phyloP scores from a whole-genome alignment of 2,888 invertebrate species.

The Tipula unca region DNA sequence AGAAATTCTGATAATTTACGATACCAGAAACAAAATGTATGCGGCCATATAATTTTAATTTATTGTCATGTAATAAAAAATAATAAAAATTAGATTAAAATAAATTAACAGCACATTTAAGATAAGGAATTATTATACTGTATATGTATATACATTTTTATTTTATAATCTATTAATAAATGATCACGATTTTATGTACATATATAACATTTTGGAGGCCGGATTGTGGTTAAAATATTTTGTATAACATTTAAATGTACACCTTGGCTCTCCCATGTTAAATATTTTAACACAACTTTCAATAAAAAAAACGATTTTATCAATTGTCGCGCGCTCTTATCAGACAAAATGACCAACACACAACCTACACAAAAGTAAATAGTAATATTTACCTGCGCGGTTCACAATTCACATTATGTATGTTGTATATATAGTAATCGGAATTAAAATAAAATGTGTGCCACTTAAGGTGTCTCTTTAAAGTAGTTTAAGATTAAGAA shows the following conservation, averaged over 20 bases:
- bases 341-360: background rate
- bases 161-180: constrained; percentile 3
- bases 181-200: background rate
- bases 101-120: constrained; percentile 14
- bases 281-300: background rate
- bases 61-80: background rate
- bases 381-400: background rate
- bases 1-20: background rate
- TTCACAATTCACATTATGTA: background rate
- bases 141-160: background rate
- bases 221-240: background rate
- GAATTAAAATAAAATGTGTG: constrained; percentile 14
- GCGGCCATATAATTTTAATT: background rate
- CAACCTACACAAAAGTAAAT: background rate
- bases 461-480: constrained; percentile 14
- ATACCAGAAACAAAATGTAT: background rate
- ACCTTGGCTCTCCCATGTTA: background rate
- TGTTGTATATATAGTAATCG: background rate
- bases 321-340: background rate
- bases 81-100: background rate
- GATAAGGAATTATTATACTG: background rate
- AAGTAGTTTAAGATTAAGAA: constrained; percentile 4
- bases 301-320: background rate
- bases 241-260: background rate
- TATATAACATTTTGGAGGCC: constrained; percentile 10